Evolutionary conservation across 2,113 vertebrate species (phyloP), one percentile per base, ranked within the genome.

Genomic region (Neolamprologus cancellatus): DNA sequence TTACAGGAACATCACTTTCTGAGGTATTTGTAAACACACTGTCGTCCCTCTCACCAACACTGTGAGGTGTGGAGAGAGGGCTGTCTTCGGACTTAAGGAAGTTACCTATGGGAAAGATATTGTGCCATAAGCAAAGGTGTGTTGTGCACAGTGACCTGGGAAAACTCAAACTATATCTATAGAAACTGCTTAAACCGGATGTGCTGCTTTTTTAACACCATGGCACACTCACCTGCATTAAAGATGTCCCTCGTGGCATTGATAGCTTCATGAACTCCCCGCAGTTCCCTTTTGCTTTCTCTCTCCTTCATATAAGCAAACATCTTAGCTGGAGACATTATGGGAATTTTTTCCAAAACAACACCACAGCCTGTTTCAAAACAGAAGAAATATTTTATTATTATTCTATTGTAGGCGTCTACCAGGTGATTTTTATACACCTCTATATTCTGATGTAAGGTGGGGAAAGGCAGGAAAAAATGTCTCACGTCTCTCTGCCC

Each of bases 271-370:
- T 15, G 8, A 39, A 9, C 32, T 6, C 82, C 12, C 44, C 17
- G 1, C 46, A 36, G 11, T 32, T 41, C 12, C 78, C 71, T 17
- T 88, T 53, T 84, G 41, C 4, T 78, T 74, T 93, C 32, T 4
- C 91, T 93, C 82, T 20, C 78, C 90, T 97, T 97, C 8, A 97
- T 28, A 8, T 84, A 90, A 11, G 93, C 54, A 82, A 98, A 97
- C 39, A 95, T 92, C 71, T 96, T 97, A 17, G 94, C 93, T 12
- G 96, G 96, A 2, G 94, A 94, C 48, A 95, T 84, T 1, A 2
- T 23, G n/a, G 87, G 78, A 3, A 10, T 1, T 3, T 7, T 88
- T 3, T 94, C 91, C 39, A 81, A 1, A 17, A 41, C 2, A 81
- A 92, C 50, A 46, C 1, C 1, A 9, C 90, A 88, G 23, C 82